Base-by-base conservation (phyloP, 2,888 invertebrate genomes). In the Conus canariensis region DNA sequence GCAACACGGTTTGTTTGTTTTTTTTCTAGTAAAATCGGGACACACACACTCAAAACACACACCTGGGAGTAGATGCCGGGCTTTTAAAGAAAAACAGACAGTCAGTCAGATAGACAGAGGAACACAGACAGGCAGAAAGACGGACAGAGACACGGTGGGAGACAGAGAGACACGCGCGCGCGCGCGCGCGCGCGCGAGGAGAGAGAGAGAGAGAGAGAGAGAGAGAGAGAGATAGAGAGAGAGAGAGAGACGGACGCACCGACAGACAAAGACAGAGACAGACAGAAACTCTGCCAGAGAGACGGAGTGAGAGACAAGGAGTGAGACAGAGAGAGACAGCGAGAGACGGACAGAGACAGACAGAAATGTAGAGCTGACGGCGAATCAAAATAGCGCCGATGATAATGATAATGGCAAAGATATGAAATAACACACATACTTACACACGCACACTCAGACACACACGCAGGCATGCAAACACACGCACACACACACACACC, bases 291-390 rank as follows among this genome's bases (percentile, higher is more conserved):
- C 45, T 45, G 45, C 45, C 45, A 45, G 45, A 45, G 64, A 14
- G 64, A 16, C 16, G 64, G 10, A 64, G 64, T 64, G 64, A 64
- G 64, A 64, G 12, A 64, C 64, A 64, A 16, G 64, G 64, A 16
- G 64, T 16, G 80, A 14, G 58, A 10, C 19, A 58, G 58, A 88
- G 58, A 77, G 77, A 77, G 58, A 77, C 58, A 77, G 82, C 7
- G 60, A 88, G 45, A 88, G 80, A 88, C 56, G 82, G 82, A 82
- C 59, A 88, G 88, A 80, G 82, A 80, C 60, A 70, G 60, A 67
- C 80, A 88, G 82, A 88, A 59, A 82, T 56, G 25, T 59, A 88
- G 82, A 88, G 64, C 82, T 82, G 89, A 89, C 60, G 82, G 67
- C 83, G 80, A 85, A 45, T 83, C 45, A 85, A 67, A 89, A 19